Evolutionary conservation across 2,797 vertebrate genomes (phyloP), one percentile per base, ranked within the genome.

Genomic region (Hyperoplus immaculatus): DNA sequence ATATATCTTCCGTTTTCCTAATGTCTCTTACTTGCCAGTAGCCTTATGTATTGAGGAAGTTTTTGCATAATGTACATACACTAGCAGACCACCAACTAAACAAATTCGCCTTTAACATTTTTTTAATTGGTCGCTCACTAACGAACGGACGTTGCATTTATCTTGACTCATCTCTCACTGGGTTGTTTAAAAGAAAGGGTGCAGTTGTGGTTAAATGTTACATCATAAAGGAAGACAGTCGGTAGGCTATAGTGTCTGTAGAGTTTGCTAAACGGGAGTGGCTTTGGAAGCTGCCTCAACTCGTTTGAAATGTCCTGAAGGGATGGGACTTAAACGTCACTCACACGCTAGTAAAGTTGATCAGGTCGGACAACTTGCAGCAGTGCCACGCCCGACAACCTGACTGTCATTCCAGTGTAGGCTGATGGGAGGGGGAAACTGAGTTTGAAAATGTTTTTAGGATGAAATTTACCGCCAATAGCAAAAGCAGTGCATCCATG

Each of bases 241-340:
- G 29, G 29, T 29, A 29, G 29, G 29, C 29, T 29, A 0, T 5
- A 5, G 4, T 3, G 45, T 2, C 0, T 15, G 45, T 15, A 14
- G 15, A 6, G 18, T 49, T 51, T 18, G 16, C 1, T 13, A 1
- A 11, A 42, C 5, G 29, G 68, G 54, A 53, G 43, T 8, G 45
- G 46, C 11, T 36, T 63, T n/a, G 2, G 21, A 2, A n/a, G 50
- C 50, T 68, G 57, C 29, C 78, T 72, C 3, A n/a, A 72, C 73
- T 45, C 38, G 73, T 72, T 68, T 45, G 14, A 58, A 64, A 61
- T 21, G 70, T 50, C 58, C 64, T 41, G 15, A 21, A 16, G 69
- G 5, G 1, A 14, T 1, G 3, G 10, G 10, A 6, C 69, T n/a
- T 2, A 18, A 6, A 38, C 1, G 9, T 10, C 4, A 36, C 18